Percentiles rank a stretch among this genome's conserved stretches.
Evolutionary conservation across 2,888 invertebrate species (phyloP).

Genomic region (Rhingia rostrata): DNA sequence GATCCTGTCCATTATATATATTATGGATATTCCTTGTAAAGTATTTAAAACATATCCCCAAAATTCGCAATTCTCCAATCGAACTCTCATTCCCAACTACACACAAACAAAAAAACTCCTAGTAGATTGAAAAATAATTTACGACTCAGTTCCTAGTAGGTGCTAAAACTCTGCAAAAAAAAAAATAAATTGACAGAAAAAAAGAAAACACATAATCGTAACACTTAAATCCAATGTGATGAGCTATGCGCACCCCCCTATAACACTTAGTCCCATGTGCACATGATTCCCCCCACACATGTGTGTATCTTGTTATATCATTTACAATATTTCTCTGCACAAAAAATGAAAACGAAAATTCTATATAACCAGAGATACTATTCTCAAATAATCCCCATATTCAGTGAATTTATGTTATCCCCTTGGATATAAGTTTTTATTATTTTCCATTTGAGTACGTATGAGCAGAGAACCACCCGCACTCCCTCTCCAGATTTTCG

Average conservation of each 20-base stretch:
- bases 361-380: constrained; percentile 48
- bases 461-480: background rate
- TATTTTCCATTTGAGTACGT: constrained; percentile 67
- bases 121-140: constrained; percentile 64
- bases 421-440: constrained; percentile 72
- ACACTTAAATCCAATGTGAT: constrained; percentile 72
- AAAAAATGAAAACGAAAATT: constrained; percentile 31
- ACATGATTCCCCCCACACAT: background rate
- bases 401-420: constrained; percentile 72
- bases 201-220: constrained; percentile 58
- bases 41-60: constrained; percentile 12
- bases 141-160: constrained; percentile 5
- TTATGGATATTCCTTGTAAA: background rate
- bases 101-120: constrained; percentile 13
- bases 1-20: background rate
- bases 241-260: constrained; percentile 54
- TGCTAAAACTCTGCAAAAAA: constrained; percentile 41
- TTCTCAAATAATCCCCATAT: constrained; percentile 71
- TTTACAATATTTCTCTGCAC: constrained; percentile 53
- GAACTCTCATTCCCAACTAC: constrained; percentile 13
- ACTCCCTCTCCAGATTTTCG: background rate
- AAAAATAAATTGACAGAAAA: background rate
- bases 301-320: constrained; percentile 47
- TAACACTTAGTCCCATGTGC: constrained; percentile 33
- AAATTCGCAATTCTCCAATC: constrained; percentile 22